Percentiles rank a stretch among this genome's conserved stretches.
phyloP scores from a whole-genome alignment of 2,113 vertebrate species.

The Pollimyrus isidori region DNA sequence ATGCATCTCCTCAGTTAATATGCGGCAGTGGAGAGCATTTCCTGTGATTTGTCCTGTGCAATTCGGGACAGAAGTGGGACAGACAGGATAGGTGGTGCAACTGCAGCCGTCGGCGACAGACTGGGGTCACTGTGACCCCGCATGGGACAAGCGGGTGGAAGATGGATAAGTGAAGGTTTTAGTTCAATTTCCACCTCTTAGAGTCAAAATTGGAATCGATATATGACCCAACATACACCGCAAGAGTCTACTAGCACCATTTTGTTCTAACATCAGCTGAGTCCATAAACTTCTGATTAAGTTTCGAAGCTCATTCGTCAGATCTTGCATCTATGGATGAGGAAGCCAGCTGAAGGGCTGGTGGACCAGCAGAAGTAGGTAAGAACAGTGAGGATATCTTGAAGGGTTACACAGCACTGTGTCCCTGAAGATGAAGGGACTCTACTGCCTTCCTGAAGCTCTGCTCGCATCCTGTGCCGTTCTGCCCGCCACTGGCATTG shows the following conservation, averaged over 20 bases:
- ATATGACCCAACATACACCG: neutral
- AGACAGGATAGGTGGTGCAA: neutral
- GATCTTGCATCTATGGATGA: neutral
- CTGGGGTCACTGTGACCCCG: neutral
- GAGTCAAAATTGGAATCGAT: neutral
- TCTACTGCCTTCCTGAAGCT: neutral
- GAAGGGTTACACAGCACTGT: neutral
- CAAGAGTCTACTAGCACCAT: neutral
- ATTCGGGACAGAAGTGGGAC: neutral
- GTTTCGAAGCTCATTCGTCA: neutral
- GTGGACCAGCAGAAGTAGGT: neutral
- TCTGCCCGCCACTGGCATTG: neutral
- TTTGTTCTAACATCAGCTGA: neutral
- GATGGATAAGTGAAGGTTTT: neutral
- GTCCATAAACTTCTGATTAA: neutral
- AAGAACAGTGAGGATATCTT: neutral
- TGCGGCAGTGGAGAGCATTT: conserved; percentile 29
- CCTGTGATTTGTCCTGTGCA: conserved; percentile 3
- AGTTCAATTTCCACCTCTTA: neutral
- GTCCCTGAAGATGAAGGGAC: neutral
- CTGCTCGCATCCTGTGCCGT: neutral
- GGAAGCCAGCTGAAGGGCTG: neutral
- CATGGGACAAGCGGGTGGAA: neutral
- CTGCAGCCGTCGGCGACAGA: neutral
- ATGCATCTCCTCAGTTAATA: conserved; percentile 26